Conservation (phyloP, 2,888 invertebrate genomes). For the Oligia fasciuncula region DNA sequence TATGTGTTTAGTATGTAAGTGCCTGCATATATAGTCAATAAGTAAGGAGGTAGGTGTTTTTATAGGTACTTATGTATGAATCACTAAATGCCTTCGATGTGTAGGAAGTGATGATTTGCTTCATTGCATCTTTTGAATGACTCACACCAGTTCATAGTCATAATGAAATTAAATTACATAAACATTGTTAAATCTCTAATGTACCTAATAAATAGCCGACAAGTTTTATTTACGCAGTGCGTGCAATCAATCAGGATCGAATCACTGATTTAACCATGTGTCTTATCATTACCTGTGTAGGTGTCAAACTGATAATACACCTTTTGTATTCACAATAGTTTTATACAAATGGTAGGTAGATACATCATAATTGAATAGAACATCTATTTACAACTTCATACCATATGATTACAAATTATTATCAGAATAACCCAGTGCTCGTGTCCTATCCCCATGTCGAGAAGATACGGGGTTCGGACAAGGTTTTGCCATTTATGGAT, state of each 20-base stretch:
- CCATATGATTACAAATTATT: neutral
- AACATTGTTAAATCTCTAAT: conserved; percentile 3
- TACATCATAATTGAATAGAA: neutral
- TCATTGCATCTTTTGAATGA: conserved; percentile 54
- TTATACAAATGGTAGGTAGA: neutral
- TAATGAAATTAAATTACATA: neutral
- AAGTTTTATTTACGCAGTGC: conserved; percentile 1
- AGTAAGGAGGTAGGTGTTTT: conserved; percentile 24
- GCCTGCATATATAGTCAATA: conserved; percentile 7
- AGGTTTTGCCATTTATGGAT: neutral
- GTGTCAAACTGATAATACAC: neutral
- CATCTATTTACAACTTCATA: neutral
- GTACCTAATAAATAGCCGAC: neutral
- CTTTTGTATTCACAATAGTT: neutral
- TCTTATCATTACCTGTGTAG: neutral
- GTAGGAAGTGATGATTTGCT: conserved; percentile 49
- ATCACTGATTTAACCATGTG: neutral
- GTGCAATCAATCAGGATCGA: neutral
- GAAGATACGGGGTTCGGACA: neutral
- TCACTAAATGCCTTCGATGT: conserved; percentile 46
- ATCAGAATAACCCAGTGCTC: neutral
- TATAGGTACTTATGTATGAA: conserved; percentile 41
- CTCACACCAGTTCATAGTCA: conserved; percentile 32
- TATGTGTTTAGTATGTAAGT: conserved; percentile 3
- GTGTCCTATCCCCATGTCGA: neutral